A percentile compares a stretch with the other conserved stretches of the same genome.
Evolutionary conservation across 2,113 vertebrate genomes (phyloP).

Genomic region (Mixornis gularis): DNA sequence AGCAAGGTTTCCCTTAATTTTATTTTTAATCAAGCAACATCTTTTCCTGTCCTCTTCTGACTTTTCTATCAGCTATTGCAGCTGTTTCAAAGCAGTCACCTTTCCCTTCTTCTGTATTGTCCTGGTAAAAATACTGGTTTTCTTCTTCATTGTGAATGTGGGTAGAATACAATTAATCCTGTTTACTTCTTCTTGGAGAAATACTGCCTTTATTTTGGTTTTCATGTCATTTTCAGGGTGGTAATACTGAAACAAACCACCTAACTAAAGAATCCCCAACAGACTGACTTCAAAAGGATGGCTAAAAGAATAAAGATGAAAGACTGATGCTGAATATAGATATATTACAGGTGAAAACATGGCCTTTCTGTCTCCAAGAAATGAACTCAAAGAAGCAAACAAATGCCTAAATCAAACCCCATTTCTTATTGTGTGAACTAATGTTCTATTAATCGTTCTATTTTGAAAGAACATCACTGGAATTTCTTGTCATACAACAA

Average conservation of each 20-base stretch:
- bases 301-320: not conserved
- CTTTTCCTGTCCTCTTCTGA: not conserved
- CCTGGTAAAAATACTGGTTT: not conserved
- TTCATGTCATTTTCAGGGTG: not conserved
- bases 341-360: not conserved
- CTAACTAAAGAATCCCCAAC: not conserved
- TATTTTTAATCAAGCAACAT: not conserved
- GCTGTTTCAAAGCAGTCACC: not conserved
- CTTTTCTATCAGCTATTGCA: not conserved
- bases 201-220: not conserved
- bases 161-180: not conserved
- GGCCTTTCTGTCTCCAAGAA: not conserved
- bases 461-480: not conserved
- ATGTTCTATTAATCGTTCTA: not conserved
- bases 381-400: not conserved
- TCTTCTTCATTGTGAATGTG: not conserved
- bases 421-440: not conserved
- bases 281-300: not conserved
- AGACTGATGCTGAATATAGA: not conserved
- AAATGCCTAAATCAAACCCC: not conserved
- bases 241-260: not conserved
- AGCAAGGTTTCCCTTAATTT: not conserved
- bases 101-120: not conserved
- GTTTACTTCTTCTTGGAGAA: not conserved
- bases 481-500: not conserved